Conservation (phyloP, 2,888 invertebrate genomes). For the Toxonevra muliebris region DNA sequence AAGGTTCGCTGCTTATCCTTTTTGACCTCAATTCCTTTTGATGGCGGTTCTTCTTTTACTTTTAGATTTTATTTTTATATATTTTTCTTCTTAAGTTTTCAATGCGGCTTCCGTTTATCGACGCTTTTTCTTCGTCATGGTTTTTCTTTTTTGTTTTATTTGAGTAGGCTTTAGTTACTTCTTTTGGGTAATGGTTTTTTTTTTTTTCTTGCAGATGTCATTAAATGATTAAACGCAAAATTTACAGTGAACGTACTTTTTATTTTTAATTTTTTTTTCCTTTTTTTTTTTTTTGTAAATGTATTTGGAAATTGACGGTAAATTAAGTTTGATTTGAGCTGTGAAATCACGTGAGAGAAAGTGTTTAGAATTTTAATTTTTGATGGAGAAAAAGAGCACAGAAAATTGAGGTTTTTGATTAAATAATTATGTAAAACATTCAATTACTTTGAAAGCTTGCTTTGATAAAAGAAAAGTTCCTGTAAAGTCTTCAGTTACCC, state of each 20-base stretch:
- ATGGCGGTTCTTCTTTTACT: not conserved
- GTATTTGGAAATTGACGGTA: not conserved
- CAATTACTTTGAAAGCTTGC: too few relatives aligned
- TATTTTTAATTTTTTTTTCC: constrained; percentile 38
- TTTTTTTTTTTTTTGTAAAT: constrained; percentile 3
- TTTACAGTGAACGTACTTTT: constrained; percentile 27
- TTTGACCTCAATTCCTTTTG: constrained; percentile 10
- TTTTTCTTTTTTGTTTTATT: not conserved
- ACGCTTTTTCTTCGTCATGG: not conserved
- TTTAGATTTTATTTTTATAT: not conserved
- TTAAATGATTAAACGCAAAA: constrained; percentile 51
- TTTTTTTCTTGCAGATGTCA: constrained; percentile 46
- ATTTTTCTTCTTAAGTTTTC: not conserved
- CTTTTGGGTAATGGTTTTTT: not conserved
- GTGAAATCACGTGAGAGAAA: too few relatives aligned
- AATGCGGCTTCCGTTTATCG: too few relatives aligned
- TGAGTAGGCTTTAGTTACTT: not conserved
- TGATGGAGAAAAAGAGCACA: too few relatives aligned
- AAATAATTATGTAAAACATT: too few relatives aligned
- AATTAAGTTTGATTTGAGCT: too few relatives aligned
- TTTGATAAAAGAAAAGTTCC: too few relatives aligned
- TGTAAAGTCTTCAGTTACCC: too few relatives aligned
- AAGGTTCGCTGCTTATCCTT: not conserved
- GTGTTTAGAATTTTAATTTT: too few relatives aligned
- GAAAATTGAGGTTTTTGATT: too few relatives aligned